Evolutionary conservation across 2,888 invertebrate species (phyloP), one percentile per base, ranked within the genome.

Genomic region (Drosophila setosimentum): DNA sequence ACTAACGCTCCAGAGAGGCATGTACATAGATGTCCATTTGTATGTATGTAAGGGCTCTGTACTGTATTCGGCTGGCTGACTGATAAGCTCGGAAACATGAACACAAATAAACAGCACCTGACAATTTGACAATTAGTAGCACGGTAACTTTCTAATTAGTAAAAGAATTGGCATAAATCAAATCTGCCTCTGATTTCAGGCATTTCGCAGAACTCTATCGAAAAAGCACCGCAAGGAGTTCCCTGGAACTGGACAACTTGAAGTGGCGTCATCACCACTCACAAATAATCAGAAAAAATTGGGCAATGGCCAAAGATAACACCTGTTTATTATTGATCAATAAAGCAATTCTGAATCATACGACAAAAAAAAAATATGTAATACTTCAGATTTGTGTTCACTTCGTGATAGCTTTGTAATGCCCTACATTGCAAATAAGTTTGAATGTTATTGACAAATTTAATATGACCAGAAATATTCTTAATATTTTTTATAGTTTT

Each of bases 81-180:
- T 63, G 78, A 78, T 78, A 78, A 79, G 40, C 61, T 29, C 29
- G 49, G 62, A 50, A 65, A 71, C 78, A 71, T 75, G 75, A 79
- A 71, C 66, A 78, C 24, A 68, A 71, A 53, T 45, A 48, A 68
- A 68, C 67, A 67, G 27, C 64, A 75, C 64, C 76, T 75, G 64
- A 18, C 67, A 80, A 55, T 65, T 68, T 65, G 67, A 65, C 50
- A 78, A 67, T 65, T 61, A 63, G 64, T 68, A 50, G 58, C 27
- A 16, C 54, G 32, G 54, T 71, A 55, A 63, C 64, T 54, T 55
- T 59, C 51, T 54, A 78, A 65, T 78, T 78, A 62, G 45, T 21
- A 55, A 61, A 71, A 27, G 32, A 18, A 51, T 63, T 59, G 67
- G n/a, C 30, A 33, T 40, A 59, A 29, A 53, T 53, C 37, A 29